Base-by-base conservation (phyloP, 2,888 invertebrate species). In the Syritta pipiens region DNA sequence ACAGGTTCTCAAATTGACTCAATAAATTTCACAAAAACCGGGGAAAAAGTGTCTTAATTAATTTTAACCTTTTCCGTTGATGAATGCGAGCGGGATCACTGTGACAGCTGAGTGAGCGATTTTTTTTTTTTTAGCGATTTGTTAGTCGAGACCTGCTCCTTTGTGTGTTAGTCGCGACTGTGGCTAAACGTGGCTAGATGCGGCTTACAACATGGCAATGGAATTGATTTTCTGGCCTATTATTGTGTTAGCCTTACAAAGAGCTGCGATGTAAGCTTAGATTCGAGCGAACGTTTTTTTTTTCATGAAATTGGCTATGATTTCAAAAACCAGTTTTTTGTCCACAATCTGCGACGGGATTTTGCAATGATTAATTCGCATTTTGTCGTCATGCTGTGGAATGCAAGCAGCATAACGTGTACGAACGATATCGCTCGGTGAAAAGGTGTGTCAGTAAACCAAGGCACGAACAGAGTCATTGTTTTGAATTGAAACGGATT, bases 321-420 rank as follows among this genome's bases (percentile, higher is more conserved):
- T 46, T 46, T 10, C 22, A 4, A 24, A 46, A 46, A 46, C 44
- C 44, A 22, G 44, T 46, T 46, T 10, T 24, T 10, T 7, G n/a
- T n/a, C n/a, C n/a, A n/a, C n/a, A n/a, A n/a, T n/a, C n/a, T n/a
- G n/a, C n/a, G n/a, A n/a, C n/a, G n/a, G n/a, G n/a, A n/a, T n/a
- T n/a, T n/a, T 12, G 20, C 10, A n/a, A n/a, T 24, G 4, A 53
- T 24, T 5, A 20, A 53, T 53, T n/a, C 3, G 7, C 12, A n/a
- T 32, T 20, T 37, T 53, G 35, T 9, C 3, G 17, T 24, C 53
- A n/a, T 26, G 37, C 24, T 24, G n/a, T 17, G 55, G 55, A 55
- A 55, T 55, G n/a, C n/a, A n/a, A n/a, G 62, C 48, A 62, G 12
- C 62, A 40, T 49, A 49, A 49, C 20, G 12, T 35, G 19, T 53